Evolutionary conservation across 2,888 invertebrate species (phyloP), one percentile per base, ranked within the genome.

Genomic region (Pollenia amentaria): DNA sequence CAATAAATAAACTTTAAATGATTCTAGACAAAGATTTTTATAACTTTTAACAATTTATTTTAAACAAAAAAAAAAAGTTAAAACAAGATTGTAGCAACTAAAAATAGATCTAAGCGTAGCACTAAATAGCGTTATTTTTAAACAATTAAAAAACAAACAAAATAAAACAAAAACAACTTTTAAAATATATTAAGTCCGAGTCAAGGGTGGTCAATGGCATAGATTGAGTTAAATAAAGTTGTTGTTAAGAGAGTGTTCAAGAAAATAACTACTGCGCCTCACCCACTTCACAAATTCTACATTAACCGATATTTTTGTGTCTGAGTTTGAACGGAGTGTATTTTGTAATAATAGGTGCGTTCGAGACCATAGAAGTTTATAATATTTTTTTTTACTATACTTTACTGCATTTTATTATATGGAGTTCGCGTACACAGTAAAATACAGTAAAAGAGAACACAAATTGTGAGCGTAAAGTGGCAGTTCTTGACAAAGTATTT

Each of bases 201-300:
- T 83, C 87, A 87, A 85, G 87, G 87, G 77, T 83, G 87, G 79
- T 75, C 83, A 80, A 65, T 77, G 83, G 76, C 64, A 62, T 72
- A 70, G 53, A 65, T 83, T 83, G 65, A 77, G 57, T 55, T 78
- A 55, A 62, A 42, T 70, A 57, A 14, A 51, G 38, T 38, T 44
- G 53, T 42, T 55, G 57, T 57, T 44, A 60, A 73, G 44, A 70
- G 14, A 21, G 21, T 55, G 12, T 48, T 10, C 6, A 29, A 29
- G 29, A 29, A 29, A 29, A 29, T 6, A 29, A 29, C 29, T 6
- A 29, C 29, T 29, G 6, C 29, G 6, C 4, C 29, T 3, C 29
- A 29, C 29, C 29, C 1, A 29, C 29, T 29, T 29, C 6, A 29
- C 29, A 62, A 62, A 9, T 60, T 2, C 9, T 62, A 40, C 40